Percentiles rank a stretch among this genome's conserved stretches.
These are phyloP conservation scores for Dicaeum eximium DNA, from an alignment of 2,113 vertebrate genomes.

Conservation along the genomic window DNA sequence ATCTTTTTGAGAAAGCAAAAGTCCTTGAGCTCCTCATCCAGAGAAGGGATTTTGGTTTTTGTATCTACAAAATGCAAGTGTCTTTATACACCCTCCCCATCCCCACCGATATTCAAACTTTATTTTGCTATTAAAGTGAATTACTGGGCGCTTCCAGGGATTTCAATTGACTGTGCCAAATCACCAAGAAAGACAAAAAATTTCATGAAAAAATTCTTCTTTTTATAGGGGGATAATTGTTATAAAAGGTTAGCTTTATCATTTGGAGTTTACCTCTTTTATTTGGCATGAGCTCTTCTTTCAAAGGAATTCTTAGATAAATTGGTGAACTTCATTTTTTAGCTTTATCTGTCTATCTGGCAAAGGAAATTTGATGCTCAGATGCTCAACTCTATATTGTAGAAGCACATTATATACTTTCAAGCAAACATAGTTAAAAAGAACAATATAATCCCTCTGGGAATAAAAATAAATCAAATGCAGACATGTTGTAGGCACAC, in stretches of 20 bases:
- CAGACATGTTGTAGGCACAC: no score
- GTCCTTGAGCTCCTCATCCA: neutral
- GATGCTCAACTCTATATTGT: neutral
- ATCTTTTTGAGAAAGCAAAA: neutral
- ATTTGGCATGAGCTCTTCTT: neutral
- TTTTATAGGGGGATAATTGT: neutral
- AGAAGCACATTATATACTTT: neutral
- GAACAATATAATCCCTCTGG: neutral
- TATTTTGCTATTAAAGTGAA: neutral
- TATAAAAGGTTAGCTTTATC: neutral
- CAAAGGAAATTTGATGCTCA: neutral
- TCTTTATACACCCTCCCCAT: neutral
- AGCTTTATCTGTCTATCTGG: neutral
- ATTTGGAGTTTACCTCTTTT: neutral
- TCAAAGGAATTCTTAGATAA: neutral
- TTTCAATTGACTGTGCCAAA: neutral
- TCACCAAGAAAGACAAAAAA: neutral
- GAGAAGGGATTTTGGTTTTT: neutral
- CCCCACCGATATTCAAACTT: neutral
- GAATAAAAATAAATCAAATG: constrained; percentile 28
- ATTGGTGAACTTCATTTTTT: neutral
- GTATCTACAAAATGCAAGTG: neutral
- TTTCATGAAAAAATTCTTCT: neutral
- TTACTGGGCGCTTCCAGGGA: neutral
- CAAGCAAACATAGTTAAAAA: neutral